These are phyloP conservation scores for Thamnophis sirtalis DNA, from an alignment of 2,113 vertebrate species.

Conservation along the genomic window DNA sequence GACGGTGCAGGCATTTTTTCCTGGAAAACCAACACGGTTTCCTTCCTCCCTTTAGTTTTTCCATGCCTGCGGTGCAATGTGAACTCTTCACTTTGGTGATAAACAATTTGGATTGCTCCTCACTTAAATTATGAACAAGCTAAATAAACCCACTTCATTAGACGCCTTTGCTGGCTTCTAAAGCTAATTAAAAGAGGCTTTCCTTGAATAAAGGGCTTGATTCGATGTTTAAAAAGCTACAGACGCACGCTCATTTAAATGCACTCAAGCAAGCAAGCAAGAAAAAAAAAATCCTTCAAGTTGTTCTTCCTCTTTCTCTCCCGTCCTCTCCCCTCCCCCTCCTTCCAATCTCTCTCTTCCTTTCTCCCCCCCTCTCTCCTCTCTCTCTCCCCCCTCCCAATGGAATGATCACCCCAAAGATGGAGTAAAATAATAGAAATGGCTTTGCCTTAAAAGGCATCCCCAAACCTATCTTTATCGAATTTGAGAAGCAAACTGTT, in stretches of 20 bases:
- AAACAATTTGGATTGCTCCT: slow-evolving; percentile 3
- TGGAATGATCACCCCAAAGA: slow-evolving; percentile 32
- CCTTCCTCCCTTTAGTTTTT: neutral
- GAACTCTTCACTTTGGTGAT: neutral
- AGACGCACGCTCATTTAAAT: neutral
- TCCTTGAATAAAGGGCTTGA: neutral
- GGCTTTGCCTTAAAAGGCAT: slow-evolving; percentile 22
- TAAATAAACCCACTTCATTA: slow-evolving; percentile 9
- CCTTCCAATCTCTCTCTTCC: neutral
- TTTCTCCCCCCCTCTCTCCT: neutral
- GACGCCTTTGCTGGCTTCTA: neutral
- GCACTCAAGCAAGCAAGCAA: neutral
- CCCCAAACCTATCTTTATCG: slow-evolving; percentile 40
- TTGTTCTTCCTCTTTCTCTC: neutral
- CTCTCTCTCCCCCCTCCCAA: neutral
- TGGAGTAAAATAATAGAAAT: slow-evolving; percentile 37
- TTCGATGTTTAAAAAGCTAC: neutral
- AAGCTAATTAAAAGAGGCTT: neutral
- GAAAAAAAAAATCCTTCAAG: slow-evolving; percentile 20
- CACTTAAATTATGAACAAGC: neutral
- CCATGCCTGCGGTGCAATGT: neutral
- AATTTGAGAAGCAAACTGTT: slow-evolving; percentile 20
- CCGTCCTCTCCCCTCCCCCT: neutral
- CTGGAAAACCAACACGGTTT: neutral
- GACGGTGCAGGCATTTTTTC: neutral